These are phyloP conservation scores for Myiozetetes cayanensis DNA, from an alignment of 2,113 vertebrate genomes.

Conservation along the genomic window DNA sequence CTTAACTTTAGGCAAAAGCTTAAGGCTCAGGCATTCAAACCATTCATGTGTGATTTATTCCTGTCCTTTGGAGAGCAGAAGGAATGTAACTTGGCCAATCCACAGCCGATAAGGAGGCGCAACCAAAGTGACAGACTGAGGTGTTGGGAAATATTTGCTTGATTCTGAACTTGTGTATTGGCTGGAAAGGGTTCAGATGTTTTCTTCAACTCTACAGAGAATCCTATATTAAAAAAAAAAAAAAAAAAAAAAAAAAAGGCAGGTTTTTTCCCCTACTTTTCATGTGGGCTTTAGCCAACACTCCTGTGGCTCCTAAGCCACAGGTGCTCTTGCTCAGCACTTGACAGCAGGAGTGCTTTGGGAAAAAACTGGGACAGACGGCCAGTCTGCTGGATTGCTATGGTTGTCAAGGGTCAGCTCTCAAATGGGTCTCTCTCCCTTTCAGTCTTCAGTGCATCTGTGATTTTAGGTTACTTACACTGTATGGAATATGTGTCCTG, in stretches of 20 bases:
- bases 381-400: background rate
- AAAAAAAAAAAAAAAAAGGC: too few species aligned
- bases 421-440: background rate
- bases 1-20: slow-evolving; percentile 31
- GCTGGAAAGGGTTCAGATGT: background rate
- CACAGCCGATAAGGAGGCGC: slow-evolving; percentile 15
- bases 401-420: background rate
- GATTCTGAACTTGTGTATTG: slow-evolving; percentile 4
- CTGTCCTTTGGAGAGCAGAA: slow-evolving; percentile 11
- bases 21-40: slow-evolving; percentile 38
- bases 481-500: background rate
- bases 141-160: slow-evolving; percentile 14
- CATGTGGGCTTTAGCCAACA: background rate
- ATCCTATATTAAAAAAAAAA: background rate
- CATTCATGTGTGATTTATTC: background rate
- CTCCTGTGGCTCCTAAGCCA: background rate
- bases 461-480: background rate
- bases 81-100: slow-evolving; percentile 13
- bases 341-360: background rate
- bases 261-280: background rate
- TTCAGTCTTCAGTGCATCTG: background rate
- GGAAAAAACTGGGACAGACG: background rate
- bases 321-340: background rate
- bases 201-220: background rate
- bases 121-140: background rate